Percentiles rank a stretch among this genome's conserved stretches.
These are phyloP conservation scores for Pangasius mekongensis DNA, from an alignment of 2,797 vertebrate species.

Conservation along the genomic window DNA sequence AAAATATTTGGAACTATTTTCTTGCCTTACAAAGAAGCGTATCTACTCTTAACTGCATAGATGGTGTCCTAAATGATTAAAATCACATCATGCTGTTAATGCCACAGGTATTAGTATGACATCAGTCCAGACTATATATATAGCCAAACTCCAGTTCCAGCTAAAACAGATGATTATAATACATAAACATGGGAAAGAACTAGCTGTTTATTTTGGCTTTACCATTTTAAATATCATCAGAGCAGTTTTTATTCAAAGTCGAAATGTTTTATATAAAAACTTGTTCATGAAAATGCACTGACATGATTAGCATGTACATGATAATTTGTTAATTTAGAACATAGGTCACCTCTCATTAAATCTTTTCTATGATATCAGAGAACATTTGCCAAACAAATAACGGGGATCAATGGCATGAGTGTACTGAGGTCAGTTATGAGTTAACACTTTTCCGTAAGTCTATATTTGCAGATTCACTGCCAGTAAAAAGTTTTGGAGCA, in stretches of 20 bases:
- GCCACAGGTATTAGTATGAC: slow-evolving; percentile 34
- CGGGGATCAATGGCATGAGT: background rate
- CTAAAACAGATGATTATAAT: slow-evolving; percentile 14
- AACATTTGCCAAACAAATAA: background rate
- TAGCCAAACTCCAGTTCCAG: slow-evolving; percentile 10
- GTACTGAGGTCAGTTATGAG: background rate
- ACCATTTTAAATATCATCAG: background rate
- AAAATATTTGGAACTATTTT: slow-evolving; percentile 12
- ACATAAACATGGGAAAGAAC: background rate
- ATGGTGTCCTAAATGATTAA: slow-evolving; percentile 19
- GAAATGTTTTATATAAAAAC: background rate
- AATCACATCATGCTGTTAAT: slow-evolving; percentile 32
- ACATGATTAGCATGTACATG: background rate
- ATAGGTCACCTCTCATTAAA: background rate
- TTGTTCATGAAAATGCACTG: background rate
- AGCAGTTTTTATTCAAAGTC: slow-evolving; percentile 9
- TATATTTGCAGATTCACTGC: background rate
- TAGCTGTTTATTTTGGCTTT: background rate
- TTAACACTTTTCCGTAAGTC: background rate
- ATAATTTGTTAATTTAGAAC: background rate
- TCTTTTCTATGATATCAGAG: background rate
- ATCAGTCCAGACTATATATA: slow-evolving; percentile 24
- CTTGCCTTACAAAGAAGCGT: background rate
- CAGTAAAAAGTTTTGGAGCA: background rate
- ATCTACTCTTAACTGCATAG: background rate